These are phyloP conservation scores for Poeciliopsis infans DNA, from an alignment of 2,797 vertebrate genomes.

Conservation along the genomic window DNA sequence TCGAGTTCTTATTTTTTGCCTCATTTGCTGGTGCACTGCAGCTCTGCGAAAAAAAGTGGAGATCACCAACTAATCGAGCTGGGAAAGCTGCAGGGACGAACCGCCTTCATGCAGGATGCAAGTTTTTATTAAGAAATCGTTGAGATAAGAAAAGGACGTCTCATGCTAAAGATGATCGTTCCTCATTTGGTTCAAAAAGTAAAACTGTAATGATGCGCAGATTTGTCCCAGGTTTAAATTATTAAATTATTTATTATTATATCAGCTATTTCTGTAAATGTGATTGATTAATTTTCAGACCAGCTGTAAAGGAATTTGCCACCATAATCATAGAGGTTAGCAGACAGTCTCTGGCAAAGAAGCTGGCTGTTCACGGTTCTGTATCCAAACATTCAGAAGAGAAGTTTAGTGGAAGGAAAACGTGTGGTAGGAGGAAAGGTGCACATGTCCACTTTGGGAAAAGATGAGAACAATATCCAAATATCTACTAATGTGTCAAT, in stretches of 20 bases:
- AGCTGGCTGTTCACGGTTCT: neutral
- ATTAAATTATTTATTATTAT: too few species aligned
- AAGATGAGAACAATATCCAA: neutral
- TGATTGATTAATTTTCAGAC: neutral
- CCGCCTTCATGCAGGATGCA: slow-evolving; percentile 18
- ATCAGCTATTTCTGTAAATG: too few species aligned
- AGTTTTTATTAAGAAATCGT: slow-evolving; percentile 61
- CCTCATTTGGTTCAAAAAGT: too few species aligned
- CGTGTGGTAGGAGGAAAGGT: neutral
- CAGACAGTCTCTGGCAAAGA: neutral
- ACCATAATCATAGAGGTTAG: neutral
- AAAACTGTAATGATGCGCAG: neutral
- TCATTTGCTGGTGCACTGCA: slow-evolving; percentile 68
- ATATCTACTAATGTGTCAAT: neutral
- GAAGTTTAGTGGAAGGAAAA: neutral
- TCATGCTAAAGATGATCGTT: neutral
- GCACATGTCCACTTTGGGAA: neutral
- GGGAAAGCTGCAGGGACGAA: slow-evolving; percentile 20
- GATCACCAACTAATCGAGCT: slow-evolving; percentile 41
- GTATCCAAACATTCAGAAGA: neutral
- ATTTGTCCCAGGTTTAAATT: neutral
- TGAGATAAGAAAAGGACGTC: slow-evolving; percentile 32
- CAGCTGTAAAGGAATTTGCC: neutral
- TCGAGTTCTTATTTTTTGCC: slow-evolving; percentile 61
- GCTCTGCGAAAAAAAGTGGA: slow-evolving; percentile 39